These are phyloP conservation scores for Calonectris borealis DNA, from an alignment of 2,113 vertebrate genomes.

Conservation along the genomic window DNA sequence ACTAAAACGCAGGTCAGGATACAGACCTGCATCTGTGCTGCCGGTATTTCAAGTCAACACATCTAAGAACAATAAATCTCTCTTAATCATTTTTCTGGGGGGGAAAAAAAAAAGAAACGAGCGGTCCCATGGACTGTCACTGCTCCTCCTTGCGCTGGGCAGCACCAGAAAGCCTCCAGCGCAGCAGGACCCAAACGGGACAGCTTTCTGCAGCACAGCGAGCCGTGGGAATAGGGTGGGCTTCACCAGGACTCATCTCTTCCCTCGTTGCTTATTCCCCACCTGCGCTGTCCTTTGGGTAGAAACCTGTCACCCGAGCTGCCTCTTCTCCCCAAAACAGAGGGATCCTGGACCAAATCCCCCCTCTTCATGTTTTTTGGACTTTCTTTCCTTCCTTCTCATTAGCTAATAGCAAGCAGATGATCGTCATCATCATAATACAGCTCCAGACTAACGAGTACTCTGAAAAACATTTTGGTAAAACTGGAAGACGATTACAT, in stretches of 20 bases:
- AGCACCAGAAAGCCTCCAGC: rapidly evolving
- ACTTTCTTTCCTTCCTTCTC: not conserved
- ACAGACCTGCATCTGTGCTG: not conserved
- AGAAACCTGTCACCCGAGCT: rapidly evolving
- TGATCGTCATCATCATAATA: rapidly evolving
- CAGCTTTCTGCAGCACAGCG: not conserved
- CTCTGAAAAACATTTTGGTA: not conserved
- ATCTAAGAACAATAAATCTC: not conserved
- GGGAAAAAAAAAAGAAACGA: no score
- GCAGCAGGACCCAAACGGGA: no score
- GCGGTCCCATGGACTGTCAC: not conserved
- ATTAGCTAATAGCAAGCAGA: not conserved
- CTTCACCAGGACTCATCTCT: not conserved
- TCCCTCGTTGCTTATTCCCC: not conserved
- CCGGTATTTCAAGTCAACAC: not conserved
- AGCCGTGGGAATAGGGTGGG: not conserved
- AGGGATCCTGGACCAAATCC: not conserved
- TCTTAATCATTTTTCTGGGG: not conserved
- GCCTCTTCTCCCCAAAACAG: not conserved
- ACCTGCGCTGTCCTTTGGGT: rapidly evolving
- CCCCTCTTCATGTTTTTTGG: not conserved
- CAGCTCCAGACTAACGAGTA: rapidly evolving
- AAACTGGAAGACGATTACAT: not conserved
- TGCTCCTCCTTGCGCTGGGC: no score
- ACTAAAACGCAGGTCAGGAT: not conserved